Evolutionary conservation across 30 jellyfish, hydroid and myxozoan genomes (phyloP).

Genomic region (Chironex yamaguchii): DNA sequence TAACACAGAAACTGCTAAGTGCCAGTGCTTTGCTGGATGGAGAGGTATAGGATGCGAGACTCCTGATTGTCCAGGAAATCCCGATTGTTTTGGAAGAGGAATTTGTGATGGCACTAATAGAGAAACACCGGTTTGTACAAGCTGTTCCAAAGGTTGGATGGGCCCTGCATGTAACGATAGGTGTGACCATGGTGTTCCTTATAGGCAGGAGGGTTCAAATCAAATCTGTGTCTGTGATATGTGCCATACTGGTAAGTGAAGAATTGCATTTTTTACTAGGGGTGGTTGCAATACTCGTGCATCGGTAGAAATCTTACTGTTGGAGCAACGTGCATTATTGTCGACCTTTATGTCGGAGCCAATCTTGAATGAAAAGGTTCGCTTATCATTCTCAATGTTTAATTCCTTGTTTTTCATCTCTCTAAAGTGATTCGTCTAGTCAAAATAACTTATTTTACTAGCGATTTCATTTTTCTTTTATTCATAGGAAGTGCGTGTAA

Average conservation of each 20-base stretch:
- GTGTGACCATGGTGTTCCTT: conserved; percentile 61
- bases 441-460: not conserved
- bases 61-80: conserved; percentile 80
- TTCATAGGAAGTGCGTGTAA: conserved; percentile 61
- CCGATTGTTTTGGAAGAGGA: conserved; percentile 70
- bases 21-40: conserved; percentile 72
- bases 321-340: no score
- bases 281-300: no score
- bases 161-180: conserved; percentile 77
- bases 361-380: not conserved
- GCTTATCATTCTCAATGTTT: not conserved
- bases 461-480: not conserved
- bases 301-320: no score
- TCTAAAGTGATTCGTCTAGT: not conserved
- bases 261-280: no score
- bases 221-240: conserved; percentile 35
- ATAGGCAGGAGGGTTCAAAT: not conserved
- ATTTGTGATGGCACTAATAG: conserved; percentile 57
- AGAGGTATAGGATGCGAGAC: conserved; percentile 63
- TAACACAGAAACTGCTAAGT: conserved; percentile 35
- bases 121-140: conserved; percentile 65
- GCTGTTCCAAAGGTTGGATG: conserved; percentile 72
- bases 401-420: not conserved
- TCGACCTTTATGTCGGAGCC: not conserved
- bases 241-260: conserved; percentile 50